phyloP scores from a whole-genome alignment of 2,797 vertebrate genomes.

The Dicrostonyx torquatus region DNA sequence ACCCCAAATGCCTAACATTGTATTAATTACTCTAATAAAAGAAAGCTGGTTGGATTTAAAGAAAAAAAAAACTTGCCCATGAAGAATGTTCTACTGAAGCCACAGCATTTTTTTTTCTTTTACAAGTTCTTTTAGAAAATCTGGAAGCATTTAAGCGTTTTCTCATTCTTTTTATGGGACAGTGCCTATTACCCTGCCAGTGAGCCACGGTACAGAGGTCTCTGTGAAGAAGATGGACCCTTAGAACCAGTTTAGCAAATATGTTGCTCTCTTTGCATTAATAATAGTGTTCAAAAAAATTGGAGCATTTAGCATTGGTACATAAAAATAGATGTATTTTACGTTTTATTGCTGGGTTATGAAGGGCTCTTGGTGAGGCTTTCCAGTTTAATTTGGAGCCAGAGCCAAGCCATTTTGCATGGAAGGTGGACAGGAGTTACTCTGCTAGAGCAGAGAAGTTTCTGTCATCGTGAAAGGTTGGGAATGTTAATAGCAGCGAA shows the following conservation, averaged over 20 bases:
- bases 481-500: background rate
- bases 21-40: slow-evolving; percentile 88
- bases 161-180: slow-evolving; percentile 83
- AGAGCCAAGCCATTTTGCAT: slow-evolving; percentile 72
- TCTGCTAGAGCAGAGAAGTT: slow-evolving; percentile 16
- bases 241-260: slow-evolving; percentile 74
- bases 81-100: slow-evolving; percentile 87
- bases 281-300: slow-evolving; percentile 66
- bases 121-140: slow-evolving; percentile 87
- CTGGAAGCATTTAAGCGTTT: slow-evolving; percentile 88
- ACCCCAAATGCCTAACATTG: slow-evolving; percentile 84
- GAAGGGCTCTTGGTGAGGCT: slow-evolving; percentile 76
- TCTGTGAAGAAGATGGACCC: slow-evolving; percentile 73
- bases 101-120: slow-evolving; percentile 88
- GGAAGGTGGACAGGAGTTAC: background rate
- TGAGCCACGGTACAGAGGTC: slow-evolving; percentile 65
- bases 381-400: slow-evolving; percentile 76
- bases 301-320: slow-evolving; percentile 54
- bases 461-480: background rate
- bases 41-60: slow-evolving; percentile 82
- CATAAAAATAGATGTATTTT: slow-evolving; percentile 51
- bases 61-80: slow-evolving; percentile 77
- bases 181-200: slow-evolving; percentile 84
- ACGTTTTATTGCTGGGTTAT: slow-evolving; percentile 70
- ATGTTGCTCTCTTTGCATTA: slow-evolving; percentile 63